Evolutionary conservation across 2,797 vertebrate species (phyloP).

Genomic region (Anomalospiza imberbis): DNA sequence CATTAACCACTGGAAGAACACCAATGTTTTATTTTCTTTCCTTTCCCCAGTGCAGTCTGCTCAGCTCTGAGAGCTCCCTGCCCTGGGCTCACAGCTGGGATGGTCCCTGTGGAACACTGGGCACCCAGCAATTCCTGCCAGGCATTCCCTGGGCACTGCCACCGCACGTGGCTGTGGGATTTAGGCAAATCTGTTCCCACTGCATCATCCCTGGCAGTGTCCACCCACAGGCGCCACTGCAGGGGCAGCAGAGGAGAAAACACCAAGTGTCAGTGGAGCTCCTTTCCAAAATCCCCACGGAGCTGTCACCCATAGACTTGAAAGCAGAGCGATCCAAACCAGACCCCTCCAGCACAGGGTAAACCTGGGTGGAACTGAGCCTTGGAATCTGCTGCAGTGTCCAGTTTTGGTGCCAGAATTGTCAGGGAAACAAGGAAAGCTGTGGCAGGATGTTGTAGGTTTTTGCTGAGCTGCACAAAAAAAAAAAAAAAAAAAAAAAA

Average conservation of each 20-base stretch:
- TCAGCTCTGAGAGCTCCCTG: neutral
- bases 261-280: neutral
- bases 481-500: neutral
- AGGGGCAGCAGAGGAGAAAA: neutral
- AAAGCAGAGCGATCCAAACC: neutral
- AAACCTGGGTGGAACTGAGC: neutral
- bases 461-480: neutral
- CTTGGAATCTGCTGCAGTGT: neutral
- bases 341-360: neutral
- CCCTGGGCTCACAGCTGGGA: neutral
- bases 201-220: neutral
- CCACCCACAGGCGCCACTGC: neutral
- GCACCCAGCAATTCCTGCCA: neutral
- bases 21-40: neutral
- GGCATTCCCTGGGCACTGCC: neutral
- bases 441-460: neutral
- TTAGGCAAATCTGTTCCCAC: neutral
- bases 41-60: neutral
- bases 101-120: rapidly evolving
- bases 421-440: neutral
- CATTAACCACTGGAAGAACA: neutral
- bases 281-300: neutral
- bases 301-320: neutral
- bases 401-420: neutral
- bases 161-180: too few relatives aligned